A percentile compares a stretch with the other conserved stretches of the same genome.
phyloP scores from a whole-genome alignment of 1,140 invertebrate genomes.

The Planococcus citri region DNA sequence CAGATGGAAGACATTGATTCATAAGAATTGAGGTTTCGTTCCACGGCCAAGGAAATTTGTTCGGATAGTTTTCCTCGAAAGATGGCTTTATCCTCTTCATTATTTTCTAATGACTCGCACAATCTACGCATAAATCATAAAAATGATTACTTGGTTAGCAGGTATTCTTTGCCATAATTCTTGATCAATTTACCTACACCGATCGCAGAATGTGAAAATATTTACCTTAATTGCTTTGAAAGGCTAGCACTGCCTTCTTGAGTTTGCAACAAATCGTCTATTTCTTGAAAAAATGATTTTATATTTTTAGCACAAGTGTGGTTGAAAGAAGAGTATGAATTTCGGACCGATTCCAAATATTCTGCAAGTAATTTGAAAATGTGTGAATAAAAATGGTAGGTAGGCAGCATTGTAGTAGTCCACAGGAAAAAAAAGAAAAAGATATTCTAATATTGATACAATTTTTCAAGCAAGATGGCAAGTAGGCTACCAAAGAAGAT shows the following conservation, averaged over 20 bases:
- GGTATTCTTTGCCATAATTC: too few species aligned
- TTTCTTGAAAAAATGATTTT: constrained; percentile 45
- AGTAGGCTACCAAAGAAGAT: too few species aligned
- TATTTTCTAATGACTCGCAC: too few species aligned
- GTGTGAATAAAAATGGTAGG: too few species aligned
- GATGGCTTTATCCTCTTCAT: too few species aligned
- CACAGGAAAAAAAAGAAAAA: background rate
- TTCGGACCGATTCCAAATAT: constrained; percentile 58
- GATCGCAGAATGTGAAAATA: background rate
- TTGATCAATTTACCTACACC: too few species aligned
- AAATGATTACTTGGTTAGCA: too few species aligned
- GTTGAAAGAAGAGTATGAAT: constrained; percentile 47
- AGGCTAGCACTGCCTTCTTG: background rate
- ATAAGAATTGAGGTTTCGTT: too few species aligned
- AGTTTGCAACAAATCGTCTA: constrained; percentile 34
- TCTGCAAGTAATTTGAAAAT: constrained; percentile 40
- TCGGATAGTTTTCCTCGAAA: too few species aligned
- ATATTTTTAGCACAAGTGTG: constrained; percentile 50
- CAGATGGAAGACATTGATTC: too few species aligned
- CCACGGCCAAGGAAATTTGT: too few species aligned
- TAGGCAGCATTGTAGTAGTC: background rate
- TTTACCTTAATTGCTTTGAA: constrained; percentile 15
- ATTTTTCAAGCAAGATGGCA: background rate
- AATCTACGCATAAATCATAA: too few species aligned
- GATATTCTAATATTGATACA: background rate